A percentile compares a stretch with the other conserved stretches of the same genome.
Evolutionary conservation across 2,113 vertebrate species (phyloP).

Genomic region (Mastomys coucha): DNA sequence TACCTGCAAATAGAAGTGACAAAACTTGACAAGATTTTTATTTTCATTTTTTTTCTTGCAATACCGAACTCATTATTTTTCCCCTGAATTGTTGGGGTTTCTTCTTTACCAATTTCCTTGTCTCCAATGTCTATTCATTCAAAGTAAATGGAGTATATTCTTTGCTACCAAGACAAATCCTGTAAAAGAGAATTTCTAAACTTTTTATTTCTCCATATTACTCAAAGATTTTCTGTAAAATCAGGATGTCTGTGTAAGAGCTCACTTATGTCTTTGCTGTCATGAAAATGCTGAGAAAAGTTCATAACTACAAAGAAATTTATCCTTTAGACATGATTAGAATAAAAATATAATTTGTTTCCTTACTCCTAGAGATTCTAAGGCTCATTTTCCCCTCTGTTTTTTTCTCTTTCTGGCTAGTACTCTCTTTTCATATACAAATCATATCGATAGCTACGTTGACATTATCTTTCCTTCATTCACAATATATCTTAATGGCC

Average conservation of each 20-base stretch:
- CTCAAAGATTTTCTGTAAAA: neutral
- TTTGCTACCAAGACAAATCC: neutral
- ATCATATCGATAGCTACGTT: neutral
- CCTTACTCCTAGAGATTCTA: neutral
- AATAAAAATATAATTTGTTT: neutral
- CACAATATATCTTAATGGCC: neutral
- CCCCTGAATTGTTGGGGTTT: neutral
- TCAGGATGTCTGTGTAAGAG: neutral
- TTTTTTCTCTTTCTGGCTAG: neutral
- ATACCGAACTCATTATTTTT: constrained; percentile 24
- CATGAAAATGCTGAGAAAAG: neutral
- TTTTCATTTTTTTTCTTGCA: constrained; percentile 27
- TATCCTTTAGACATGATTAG: neutral
- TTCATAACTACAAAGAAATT: neutral
- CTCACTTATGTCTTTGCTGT: neutral
- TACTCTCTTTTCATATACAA: neutral
- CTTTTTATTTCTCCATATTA: neutral
- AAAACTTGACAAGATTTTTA: constrained; percentile 39
- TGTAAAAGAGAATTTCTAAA: constrained; percentile 4
- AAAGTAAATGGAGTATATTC: neutral
- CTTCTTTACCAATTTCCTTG: neutral
- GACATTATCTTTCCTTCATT: neutral
- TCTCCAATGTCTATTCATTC: neutral
- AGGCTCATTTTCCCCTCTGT: neutral
- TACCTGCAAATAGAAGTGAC: constrained; percentile 47